A percentile compares a stretch with the other conserved stretches of the same genome.
Conservation (phyloP, 2,113 vertebrate species). For the Lepus timidus region DNA sequence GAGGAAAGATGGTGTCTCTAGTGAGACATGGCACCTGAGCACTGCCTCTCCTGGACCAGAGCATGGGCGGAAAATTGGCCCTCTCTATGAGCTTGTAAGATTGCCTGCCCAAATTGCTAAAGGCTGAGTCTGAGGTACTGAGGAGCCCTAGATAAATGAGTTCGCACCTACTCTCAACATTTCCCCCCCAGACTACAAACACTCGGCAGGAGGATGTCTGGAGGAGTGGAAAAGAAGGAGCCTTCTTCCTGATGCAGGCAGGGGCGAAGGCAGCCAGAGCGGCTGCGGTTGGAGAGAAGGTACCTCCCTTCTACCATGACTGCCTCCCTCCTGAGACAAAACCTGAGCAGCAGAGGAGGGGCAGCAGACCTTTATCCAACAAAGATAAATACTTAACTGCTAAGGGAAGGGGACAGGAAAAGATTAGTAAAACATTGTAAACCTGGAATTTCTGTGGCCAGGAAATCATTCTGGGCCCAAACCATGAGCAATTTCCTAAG, state of each 20-base stretch:
- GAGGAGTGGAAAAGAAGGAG: background rate
- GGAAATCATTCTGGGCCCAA: background rate
- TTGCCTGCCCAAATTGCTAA: background rate
- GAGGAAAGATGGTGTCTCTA: background rate
- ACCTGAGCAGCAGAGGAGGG: background rate
- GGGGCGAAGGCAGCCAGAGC: too few species aligned
- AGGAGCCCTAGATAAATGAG: background rate
- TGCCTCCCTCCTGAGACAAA: background rate
- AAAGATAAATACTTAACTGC: background rate
- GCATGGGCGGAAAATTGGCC: background rate
- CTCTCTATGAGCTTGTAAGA: background rate
- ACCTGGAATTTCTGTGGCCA: background rate
- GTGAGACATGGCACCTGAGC: background rate
- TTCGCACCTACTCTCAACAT: background rate
- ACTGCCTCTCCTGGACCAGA: background rate
- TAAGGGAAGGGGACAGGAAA: background rate
- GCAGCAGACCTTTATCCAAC: background rate
- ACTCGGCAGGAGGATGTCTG: background rate
- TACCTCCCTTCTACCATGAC: accelerated
- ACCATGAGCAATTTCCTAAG: background rate
- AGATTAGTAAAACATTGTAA: background rate
- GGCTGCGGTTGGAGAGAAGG: background rate
- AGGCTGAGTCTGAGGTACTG: background rate
- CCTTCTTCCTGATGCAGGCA: background rate
- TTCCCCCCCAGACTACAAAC: background rate